phyloP scores from a whole-genome alignment of 2,113 vertebrate genomes.

The Lucifuga dentata region DNA sequence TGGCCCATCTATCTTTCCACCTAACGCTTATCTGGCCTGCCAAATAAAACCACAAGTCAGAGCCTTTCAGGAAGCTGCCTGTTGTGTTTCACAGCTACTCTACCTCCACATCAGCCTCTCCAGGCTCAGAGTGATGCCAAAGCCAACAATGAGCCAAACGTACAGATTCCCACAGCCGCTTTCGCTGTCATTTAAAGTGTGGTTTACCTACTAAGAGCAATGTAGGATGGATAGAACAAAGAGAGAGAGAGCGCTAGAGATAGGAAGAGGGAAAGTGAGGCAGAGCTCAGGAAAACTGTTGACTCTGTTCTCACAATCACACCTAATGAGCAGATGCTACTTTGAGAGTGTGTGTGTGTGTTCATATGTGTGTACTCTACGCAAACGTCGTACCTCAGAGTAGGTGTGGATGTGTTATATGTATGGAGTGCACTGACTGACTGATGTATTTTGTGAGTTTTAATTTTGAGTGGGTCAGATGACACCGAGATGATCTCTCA shows the following conservation, averaged over 20 bases:
- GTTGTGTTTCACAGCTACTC: slow-evolving; percentile 4
- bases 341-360: slow-evolving; percentile 21
- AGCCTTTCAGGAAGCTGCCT: slow-evolving; percentile 13
- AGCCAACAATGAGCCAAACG: slow-evolving; percentile 49
- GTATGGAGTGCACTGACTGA: slow-evolving; percentile 3
- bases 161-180: slow-evolving; percentile 26
- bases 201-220: slow-evolving; percentile 37
- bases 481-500: slow-evolving; percentile 1
- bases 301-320: slow-evolving; percentile 43
- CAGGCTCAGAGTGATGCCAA: slow-evolving; percentile 43
- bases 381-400: neutral
- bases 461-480: neutral
- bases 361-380: slow-evolving; percentile 4
- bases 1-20: slow-evolving; percentile 35
- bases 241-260: slow-evolving; percentile 23
- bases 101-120: slow-evolving; percentile 31
- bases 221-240: slow-evolving; percentile 16
- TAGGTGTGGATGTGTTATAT: neutral
- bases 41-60: slow-evolving; percentile 18
- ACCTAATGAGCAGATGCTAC: slow-evolving; percentile 63
- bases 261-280: slow-evolving; percentile 15
- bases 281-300: slow-evolving; percentile 30
- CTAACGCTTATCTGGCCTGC: slow-evolving; percentile 15
- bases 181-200: slow-evolving; percentile 49
- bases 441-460: slow-evolving; percentile 36